Evolutionary conservation across 2,113 vertebrate genomes (phyloP).

Genomic region (Pelusios castaneus): DNA sequence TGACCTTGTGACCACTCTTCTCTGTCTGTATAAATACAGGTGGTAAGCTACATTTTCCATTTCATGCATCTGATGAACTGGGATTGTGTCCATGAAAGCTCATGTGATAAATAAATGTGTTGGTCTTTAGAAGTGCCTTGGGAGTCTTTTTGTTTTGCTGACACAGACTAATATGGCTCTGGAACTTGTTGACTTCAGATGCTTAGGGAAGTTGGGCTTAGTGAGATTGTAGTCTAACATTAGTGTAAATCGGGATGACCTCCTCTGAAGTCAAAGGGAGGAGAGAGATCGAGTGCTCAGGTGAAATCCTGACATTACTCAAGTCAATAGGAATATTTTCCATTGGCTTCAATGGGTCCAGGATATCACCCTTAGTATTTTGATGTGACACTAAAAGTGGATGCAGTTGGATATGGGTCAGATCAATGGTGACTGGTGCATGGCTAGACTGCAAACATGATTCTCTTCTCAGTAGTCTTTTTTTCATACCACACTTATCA

Average conservation of each 20-base stretch:
- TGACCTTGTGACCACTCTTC: too few relatives aligned
- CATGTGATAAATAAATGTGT: too few relatives aligned
- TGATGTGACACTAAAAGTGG: not conserved
- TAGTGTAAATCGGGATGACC: constrained; percentile 3
- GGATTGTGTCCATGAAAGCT: too few relatives aligned
- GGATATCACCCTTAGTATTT: not conserved
- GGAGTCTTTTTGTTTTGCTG: too few relatives aligned
- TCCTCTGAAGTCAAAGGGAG: not conserved
- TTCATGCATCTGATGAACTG: too few relatives aligned
- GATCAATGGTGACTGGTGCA: not conserved
- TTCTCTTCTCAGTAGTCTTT: too few relatives aligned
- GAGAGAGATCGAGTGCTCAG: not conserved
- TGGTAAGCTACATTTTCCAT: too few relatives aligned
- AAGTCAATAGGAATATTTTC: not conserved
- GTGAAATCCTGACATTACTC: not conserved
- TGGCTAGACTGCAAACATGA: not conserved
- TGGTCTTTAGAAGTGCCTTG: too few relatives aligned
- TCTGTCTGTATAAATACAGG: too few relatives aligned
- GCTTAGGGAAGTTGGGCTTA: constrained; percentile 48
- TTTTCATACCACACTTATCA: too few relatives aligned
- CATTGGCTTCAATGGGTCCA: not conserved
- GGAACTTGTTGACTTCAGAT: constrained; percentile 24
- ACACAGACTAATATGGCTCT: too few relatives aligned
- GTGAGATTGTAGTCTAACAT: rapidly evolving
- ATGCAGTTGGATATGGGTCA: not conserved